Percentiles rank a stretch among this genome's conserved stretches.
These are phyloP conservation scores for Reticulitermes speratus DNA, from an alignment of 1,140 invertebrate genomes.

Conservation along the genomic window DNA sequence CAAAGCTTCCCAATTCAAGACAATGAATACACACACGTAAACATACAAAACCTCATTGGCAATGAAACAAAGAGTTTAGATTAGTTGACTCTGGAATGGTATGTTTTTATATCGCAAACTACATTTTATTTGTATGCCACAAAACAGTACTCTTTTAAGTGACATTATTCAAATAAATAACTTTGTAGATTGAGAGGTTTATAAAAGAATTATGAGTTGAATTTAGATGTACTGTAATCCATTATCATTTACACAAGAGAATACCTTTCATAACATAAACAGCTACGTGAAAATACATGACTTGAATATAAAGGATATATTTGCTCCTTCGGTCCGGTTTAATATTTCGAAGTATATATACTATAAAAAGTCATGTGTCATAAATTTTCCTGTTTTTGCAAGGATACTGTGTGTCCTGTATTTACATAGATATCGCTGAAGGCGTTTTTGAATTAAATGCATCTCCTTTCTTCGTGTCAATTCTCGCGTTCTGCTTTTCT, in stretches of 20 bases:
- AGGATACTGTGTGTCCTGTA: too few relatives aligned
- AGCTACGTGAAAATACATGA: too few relatives aligned
- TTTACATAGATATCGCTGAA: too few relatives aligned
- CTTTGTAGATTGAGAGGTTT: not conserved
- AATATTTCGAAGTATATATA: too few relatives aligned
- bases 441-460: too few relatives aligned
- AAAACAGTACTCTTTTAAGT: not conserved
- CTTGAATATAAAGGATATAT: too few relatives aligned
- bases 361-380: too few relatives aligned
- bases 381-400: too few relatives aligned
- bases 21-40: not conserved
- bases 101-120: not conserved
- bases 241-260: not conserved
- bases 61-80: not conserved
- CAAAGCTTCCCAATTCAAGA: not conserved
- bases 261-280: not conserved
- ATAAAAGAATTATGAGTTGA: not conserved
- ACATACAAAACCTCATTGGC: not conserved
- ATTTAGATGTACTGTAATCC: not conserved
- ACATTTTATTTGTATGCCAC: not conserved
- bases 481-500: too few relatives aligned
- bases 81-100: not conserved
- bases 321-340: too few relatives aligned
- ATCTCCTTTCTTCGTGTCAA: too few relatives aligned
- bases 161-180: not conserved